Percentiles rank a stretch among this genome's conserved stretches.
Evolutionary conservation across 2,797 vertebrate species (phyloP).

Genomic region (Chloroceryle inda): DNA sequence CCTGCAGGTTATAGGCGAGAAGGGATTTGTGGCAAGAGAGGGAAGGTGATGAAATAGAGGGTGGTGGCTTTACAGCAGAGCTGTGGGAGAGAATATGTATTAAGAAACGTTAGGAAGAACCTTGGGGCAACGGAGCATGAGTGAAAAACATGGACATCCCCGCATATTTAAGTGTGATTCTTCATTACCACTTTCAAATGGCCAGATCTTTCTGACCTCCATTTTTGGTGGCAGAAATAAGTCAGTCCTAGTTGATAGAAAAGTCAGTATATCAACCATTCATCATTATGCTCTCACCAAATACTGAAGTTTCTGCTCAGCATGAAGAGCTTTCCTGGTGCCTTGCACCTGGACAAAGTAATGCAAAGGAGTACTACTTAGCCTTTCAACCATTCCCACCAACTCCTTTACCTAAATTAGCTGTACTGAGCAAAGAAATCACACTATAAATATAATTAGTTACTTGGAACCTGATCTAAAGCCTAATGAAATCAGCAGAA

Average conservation of each 20-base stretch:
- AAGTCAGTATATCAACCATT: not conserved
- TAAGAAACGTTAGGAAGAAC: not conserved
- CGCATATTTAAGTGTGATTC: not conserved
- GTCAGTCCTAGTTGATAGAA: not conserved
- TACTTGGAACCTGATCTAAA: slow-evolving; percentile 73
- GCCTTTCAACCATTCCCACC: slow-evolving; percentile 63
- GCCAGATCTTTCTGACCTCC: not conserved
- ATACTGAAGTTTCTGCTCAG: not conserved
- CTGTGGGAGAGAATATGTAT: not conserved
- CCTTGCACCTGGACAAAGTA: slow-evolving; percentile 45
- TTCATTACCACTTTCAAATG: not conserved
- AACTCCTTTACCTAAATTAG: slow-evolving; percentile 54
- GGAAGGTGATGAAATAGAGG: not conserved
- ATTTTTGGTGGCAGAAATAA: not conserved
- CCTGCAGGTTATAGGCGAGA: not conserved
- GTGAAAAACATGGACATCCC: not conserved
- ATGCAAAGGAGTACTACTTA: slow-evolving; percentile 3
- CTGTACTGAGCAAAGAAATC: slow-evolving; percentile 57
- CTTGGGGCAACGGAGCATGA: not conserved
- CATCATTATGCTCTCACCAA: not conserved
- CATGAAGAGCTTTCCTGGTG: not conserved
- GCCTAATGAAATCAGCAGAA: slow-evolving; percentile 68
- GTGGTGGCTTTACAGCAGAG: not conserved
- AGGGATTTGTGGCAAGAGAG: not conserved
- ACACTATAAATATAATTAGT: slow-evolving; percentile 74